Percentiles rank a stretch among this genome's conserved stretches.
Conservation (phyloP, 2,888 invertebrate species). For the Pyrrhia umbra region DNA sequence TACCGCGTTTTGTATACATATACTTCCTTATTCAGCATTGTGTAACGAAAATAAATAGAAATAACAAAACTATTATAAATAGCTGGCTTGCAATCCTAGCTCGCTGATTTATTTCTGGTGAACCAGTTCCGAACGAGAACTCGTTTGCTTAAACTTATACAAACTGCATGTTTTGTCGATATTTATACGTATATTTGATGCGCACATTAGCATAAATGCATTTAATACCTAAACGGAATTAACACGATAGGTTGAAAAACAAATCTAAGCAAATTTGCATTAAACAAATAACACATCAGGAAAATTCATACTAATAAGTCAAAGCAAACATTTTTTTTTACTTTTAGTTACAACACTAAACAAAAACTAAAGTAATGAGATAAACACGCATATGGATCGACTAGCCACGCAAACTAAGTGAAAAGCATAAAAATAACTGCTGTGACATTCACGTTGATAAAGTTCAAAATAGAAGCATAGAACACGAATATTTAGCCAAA, state of each 20-base stretch:
- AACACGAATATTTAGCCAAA: background rate
- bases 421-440: background rate
- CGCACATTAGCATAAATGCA: background rate
- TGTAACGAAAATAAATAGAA: slow-evolving; percentile 14
- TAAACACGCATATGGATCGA: too few species aligned
- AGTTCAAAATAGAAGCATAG: background rate
- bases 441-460: background rate
- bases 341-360: background rate
- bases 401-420: background rate
- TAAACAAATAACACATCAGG: too few species aligned
- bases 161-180: background rate
- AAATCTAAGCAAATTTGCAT: too few species aligned
- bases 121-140: slow-evolving; percentile 5
- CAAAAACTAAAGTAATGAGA: background rate
- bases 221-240: slow-evolving; percentile 3
- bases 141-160: background rate
- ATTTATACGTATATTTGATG: slow-evolving; percentile 1
- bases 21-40: slow-evolving; percentile 22
- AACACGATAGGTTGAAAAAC: background rate
- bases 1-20: slow-evolving; percentile 27
- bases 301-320: too few species aligned
- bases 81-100: background rate
- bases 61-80: background rate
- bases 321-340: too few species aligned
- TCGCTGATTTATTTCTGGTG: background rate